Conservation (phyloP, 2,113 vertebrate genomes). For the Gorsachius goisagi region DNA sequence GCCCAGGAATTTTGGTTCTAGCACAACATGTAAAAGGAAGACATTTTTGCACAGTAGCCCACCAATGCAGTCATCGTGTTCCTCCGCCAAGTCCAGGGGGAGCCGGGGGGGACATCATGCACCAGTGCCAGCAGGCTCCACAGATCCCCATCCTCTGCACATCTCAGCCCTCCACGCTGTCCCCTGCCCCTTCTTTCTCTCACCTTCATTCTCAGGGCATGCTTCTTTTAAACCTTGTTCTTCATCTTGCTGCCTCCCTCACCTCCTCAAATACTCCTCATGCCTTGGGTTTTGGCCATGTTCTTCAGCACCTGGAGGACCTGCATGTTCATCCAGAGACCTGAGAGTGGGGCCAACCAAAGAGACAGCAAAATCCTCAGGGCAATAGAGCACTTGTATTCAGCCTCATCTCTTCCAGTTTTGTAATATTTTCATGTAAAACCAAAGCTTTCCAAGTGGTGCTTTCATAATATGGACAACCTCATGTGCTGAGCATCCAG, state of each 20-base stretch:
- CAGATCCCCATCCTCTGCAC: not conserved
- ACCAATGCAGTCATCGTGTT: not conserved
- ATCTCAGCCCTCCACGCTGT: not conserved
- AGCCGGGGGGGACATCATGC: not conserved
- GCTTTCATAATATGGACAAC: not conserved
- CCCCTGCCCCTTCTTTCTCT: not conserved
- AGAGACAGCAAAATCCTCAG: not conserved
- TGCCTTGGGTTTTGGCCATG: not conserved
- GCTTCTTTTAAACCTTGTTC: not conserved
- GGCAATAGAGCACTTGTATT: not conserved
- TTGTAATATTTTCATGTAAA: not conserved
- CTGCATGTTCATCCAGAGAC: not conserved
- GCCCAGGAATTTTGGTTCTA: not conserved
- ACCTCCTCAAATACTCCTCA: not conserved
- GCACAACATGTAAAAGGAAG: not conserved
- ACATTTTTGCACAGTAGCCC: not conserved
- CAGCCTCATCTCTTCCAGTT: not conserved
- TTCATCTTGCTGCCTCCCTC: not conserved
- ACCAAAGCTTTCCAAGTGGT: not conserved
- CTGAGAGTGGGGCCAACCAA: not conserved
- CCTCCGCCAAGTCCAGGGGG: not conserved
- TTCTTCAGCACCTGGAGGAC: not conserved
- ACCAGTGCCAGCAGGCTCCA: not conserved
- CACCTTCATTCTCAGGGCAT: not conserved
- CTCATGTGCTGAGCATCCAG: not conserved